These are phyloP conservation scores for Enteromius mattozi DNA, from an alignment of 2,797 vertebrate species.

Conservation along the genomic window DNA sequence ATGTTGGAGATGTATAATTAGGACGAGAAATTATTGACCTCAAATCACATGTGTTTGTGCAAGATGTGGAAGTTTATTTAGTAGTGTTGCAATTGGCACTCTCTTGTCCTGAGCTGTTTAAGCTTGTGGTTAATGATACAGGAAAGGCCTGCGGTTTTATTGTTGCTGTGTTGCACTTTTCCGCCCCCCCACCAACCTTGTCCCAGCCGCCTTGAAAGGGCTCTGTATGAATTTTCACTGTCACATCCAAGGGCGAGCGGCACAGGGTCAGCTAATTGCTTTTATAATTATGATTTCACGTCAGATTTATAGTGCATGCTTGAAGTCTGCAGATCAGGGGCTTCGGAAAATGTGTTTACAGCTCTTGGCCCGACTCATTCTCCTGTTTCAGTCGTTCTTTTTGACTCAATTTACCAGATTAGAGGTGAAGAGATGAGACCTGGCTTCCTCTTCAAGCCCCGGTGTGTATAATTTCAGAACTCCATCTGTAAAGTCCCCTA, in stretches of 20 bases:
- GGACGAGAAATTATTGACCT: neutral
- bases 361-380: conserved; percentile 74
- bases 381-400: conserved; percentile 79
- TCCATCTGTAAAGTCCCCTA: conserved; percentile 42
- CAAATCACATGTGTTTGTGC: neutral
- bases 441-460: conserved; percentile 66
- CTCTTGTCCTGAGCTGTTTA: conserved; percentile 69
- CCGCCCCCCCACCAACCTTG: conserved; percentile 35
- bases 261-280: conserved; percentile 88
- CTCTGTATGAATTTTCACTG: conserved; percentile 84
- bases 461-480: conserved; percentile 46
- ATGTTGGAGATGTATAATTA: conserved; percentile 3
- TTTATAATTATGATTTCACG: conserved; percentile 88
- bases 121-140: conserved; percentile 82
- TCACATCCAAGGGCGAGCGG: conserved; percentile 84
- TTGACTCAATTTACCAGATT: conserved; percentile 78
- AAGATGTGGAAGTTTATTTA: conserved; percentile 59
- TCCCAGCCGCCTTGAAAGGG: conserved; percentile 77
- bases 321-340: conserved; percentile 77
- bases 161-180: conserved; percentile 83
- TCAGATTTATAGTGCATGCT: conserved; percentile 86
- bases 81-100: conserved; percentile 67
- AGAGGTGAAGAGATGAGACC: conserved; percentile 67
- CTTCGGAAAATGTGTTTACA: conserved; percentile 79
- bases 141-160: conserved; percentile 81